A percentile compares a stretch with the other conserved stretches of the same genome.
phyloP scores from a whole-genome alignment of 2,113 vertebrate species.

The Beaufortia kweichowensis region DNA sequence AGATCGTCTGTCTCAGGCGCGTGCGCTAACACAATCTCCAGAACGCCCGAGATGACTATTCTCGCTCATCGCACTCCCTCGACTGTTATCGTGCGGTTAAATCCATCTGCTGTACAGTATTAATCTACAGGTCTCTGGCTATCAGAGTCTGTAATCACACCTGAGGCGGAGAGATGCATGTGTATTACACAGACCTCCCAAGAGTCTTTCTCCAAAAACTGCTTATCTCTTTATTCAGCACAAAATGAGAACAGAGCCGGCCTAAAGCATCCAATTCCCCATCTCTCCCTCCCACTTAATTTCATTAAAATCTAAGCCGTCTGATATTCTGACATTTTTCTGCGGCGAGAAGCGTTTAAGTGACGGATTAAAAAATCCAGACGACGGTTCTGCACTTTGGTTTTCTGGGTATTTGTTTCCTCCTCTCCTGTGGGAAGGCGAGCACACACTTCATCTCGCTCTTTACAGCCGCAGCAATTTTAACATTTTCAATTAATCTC shows the following conservation, averaged over 20 bases:
- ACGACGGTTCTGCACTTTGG: slow-evolving; percentile 31
- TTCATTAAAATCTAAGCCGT: slow-evolving; percentile 34
- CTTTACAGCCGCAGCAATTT: slow-evolving; percentile 45
- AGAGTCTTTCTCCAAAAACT: slow-evolving; percentile 46
- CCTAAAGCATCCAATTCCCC: slow-evolving; percentile 32
- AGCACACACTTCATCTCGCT: slow-evolving; percentile 35
- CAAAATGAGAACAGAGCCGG: slow-evolving; percentile 44
- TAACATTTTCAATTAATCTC: slow-evolving; percentile 58
- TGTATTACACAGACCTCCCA: slow-evolving; percentile 33
- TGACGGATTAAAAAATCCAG: slow-evolving; percentile 46
- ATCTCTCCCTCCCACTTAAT: slow-evolving; percentile 30
- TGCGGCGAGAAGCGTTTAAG: slow-evolving; percentile 36
- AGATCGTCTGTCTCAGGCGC: slow-evolving; percentile 46
- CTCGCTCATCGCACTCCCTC: slow-evolving; percentile 45
- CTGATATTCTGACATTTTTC: slow-evolving; percentile 38
- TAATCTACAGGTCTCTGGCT: slow-evolving; percentile 55
- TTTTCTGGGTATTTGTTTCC: slow-evolving; percentile 41
- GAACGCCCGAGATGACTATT: slow-evolving; percentile 41
- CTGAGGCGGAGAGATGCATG: slow-evolving; percentile 46
- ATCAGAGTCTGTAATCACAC: slow-evolving; percentile 55
- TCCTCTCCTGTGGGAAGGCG: slow-evolving; percentile 28
- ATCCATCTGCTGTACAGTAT: slow-evolving; percentile 60
- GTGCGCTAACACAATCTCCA: slow-evolving; percentile 56
- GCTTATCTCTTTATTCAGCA: slow-evolving; percentile 44
- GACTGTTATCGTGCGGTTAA: slow-evolving; percentile 48